These are phyloP conservation scores for Macroteleia sp. DNA, from an alignment of 2,888 invertebrate genomes.

Conservation along the genomic window DNA sequence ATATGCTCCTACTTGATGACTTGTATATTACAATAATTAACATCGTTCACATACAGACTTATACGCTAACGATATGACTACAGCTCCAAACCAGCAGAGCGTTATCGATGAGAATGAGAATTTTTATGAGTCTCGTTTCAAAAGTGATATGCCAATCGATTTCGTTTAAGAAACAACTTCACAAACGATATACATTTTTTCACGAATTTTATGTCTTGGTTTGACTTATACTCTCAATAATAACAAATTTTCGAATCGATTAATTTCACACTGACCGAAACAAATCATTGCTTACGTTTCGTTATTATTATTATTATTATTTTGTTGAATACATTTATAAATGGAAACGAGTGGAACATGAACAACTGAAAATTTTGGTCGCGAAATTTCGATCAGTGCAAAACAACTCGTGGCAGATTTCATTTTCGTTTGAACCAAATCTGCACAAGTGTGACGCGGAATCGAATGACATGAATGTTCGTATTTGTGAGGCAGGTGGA, in stretches of 20 bases:
- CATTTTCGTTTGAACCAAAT: conserved; percentile 30
- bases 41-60: conserved; percentile 82
- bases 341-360: too few relatives aligned
- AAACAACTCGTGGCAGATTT: conserved; percentile 41
- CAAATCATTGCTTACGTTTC: conserved; percentile 12
- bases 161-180: conserved; percentile 51
- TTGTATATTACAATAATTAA: conserved; percentile 83
- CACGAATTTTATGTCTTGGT: conserved; percentile 46
- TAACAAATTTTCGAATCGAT: conserved; percentile 28
- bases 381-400: conserved; percentile 19
- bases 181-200: conserved; percentile 37
- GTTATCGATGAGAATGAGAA: conserved; percentile 80
- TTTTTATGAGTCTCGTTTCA: conserved; percentile 71
- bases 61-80: conserved; percentile 83
- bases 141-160: conserved; percentile 66
- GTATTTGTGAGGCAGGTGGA: conserved; percentile 69
- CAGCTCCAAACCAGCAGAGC: conserved; percentile 83
- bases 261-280: conserved; percentile 38
- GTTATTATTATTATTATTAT: too few relatives aligned
- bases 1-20: conserved; percentile 79
- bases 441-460: conserved; percentile 42
- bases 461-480: conserved; percentile 58
- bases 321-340: too few relatives aligned
- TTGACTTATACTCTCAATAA: conserved; percentile 33
- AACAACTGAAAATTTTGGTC: too few relatives aligned